Evolutionary conservation across 2,888 invertebrate genomes (phyloP).

Genomic region (Stenchaetothrips biformis): DNA sequence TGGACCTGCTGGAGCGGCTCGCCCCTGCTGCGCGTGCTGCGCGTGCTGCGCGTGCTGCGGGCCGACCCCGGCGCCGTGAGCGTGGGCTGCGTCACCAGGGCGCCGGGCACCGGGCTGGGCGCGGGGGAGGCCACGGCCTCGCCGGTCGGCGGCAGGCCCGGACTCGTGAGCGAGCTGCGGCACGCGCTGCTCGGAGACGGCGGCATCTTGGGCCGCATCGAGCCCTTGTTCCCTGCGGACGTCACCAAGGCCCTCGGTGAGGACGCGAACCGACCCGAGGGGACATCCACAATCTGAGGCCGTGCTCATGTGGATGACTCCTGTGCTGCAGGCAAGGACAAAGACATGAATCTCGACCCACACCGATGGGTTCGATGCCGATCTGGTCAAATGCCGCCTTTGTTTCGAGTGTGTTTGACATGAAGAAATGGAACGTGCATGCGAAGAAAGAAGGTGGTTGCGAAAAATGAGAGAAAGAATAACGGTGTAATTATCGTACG

Average conservation of each 20-base stretch:
- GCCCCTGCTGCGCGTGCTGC: background rate
- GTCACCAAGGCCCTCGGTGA: background rate
- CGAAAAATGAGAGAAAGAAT: too few species aligned
- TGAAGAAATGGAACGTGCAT: too few species aligned
- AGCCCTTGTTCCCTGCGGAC: conserved; percentile 20
- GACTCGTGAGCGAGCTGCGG: conserved; percentile 11
- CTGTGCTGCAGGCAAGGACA: too few species aligned
- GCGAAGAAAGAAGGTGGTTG: too few species aligned
- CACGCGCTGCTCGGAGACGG: background rate
- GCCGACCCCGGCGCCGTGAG: background rate
- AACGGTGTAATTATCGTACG: too few species aligned
- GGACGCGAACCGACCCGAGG: background rate
- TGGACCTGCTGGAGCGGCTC: background rate
- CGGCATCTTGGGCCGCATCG: background rate
- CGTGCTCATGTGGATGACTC: too few species aligned
- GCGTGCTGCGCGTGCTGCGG: background rate
- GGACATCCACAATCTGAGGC: background rate
- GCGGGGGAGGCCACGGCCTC: conserved; percentile 13
- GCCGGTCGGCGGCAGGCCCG: conserved; percentile 17
- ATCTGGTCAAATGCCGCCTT: too few species aligned
- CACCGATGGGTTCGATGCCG: too few species aligned
- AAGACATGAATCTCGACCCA: too few species aligned
- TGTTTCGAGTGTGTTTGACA: too few species aligned
- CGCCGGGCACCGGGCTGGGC: conserved; percentile 27
- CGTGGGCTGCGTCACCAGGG: background rate